A percentile compares a stretch with the other conserved stretches of the same genome.
Conservation (phyloP, 2,888 invertebrate genomes). For the Trachelus stipa region DNA sequence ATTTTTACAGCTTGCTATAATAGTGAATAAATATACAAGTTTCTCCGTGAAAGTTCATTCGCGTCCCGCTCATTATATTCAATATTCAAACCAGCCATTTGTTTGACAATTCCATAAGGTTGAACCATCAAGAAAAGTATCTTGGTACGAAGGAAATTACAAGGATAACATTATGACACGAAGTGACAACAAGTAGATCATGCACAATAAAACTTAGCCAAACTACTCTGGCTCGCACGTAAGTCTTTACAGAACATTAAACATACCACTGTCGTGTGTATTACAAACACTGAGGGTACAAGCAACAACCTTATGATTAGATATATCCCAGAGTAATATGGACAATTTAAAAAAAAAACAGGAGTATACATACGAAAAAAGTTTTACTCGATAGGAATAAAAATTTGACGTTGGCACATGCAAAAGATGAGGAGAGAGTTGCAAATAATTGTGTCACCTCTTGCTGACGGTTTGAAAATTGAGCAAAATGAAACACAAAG, state of each 20-base stretch:
- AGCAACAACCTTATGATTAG: not conserved
- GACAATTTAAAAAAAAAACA: not conserved
- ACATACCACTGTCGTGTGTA: not conserved
- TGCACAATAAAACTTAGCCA: not conserved
- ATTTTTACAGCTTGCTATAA: conserved; percentile 11
- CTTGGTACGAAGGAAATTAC: not conserved
- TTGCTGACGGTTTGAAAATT: conserved; percentile 10
- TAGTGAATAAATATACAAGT: conserved; percentile 15
- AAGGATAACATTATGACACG: not conserved
- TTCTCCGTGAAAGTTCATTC: conserved; percentile 1
- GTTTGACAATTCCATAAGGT: not conserved
- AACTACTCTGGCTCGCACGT: not conserved
- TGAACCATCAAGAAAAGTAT: not conserved
- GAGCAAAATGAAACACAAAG: conserved; percentile 22
- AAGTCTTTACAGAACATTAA: not conserved
- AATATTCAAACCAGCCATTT: not conserved
- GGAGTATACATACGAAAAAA: conserved; percentile 4
- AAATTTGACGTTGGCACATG: conserved; percentile 17
- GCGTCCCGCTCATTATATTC: not conserved
- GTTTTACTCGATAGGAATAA: conserved; percentile 8
- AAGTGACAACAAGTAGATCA: not conserved
- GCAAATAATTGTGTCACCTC: not conserved
- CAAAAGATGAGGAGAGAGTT: conserved; percentile 7
- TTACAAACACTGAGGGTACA: not conserved
- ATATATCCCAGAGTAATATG: not conserved